Evolutionary conservation across 2,888 invertebrate species (phyloP).

Genomic region (Ophion obscuratus): DNA sequence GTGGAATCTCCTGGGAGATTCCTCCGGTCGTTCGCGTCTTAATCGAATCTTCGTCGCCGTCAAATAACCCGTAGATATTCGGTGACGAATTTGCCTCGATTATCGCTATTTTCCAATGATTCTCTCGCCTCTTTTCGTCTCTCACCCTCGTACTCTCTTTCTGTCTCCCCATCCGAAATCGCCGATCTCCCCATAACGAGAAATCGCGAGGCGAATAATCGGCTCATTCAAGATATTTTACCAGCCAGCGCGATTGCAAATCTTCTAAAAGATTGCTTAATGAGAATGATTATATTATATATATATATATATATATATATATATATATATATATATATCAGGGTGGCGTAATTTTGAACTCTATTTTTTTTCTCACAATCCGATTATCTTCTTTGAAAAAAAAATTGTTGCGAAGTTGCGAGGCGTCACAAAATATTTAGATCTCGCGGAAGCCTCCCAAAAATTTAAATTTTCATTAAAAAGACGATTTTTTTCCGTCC

Average conservation of each 20-base stretch:
- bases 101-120: constrained; percentile 62
- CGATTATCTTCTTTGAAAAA: no score
- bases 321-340: no score
- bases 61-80: constrained; percentile 52
- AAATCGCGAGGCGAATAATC: constrained; percentile 52
- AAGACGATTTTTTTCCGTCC: no score
- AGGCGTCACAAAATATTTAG: no score
- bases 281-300: no score
- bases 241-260: constrained; percentile 16
- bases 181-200: constrained; percentile 45
- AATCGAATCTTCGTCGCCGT: constrained; percentile 57
- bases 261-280: constrained; percentile 22
- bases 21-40: constrained; percentile 44
- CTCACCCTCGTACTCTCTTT: constrained; percentile 7
- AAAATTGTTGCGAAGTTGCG: no score
- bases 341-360: no score
- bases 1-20: constrained; percentile 33
- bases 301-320: neutral
- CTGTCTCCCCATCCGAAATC: constrained; percentile 19
- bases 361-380: no score
- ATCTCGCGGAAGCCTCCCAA: no score
- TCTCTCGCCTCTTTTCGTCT: constrained; percentile 6
- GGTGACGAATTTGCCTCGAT: constrained; percentile 61
- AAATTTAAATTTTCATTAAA: no score
- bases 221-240: constrained; percentile 52